These are phyloP conservation scores for Polymixis lichenea DNA, from an alignment of 2,888 invertebrate genomes.

Conservation along the genomic window DNA sequence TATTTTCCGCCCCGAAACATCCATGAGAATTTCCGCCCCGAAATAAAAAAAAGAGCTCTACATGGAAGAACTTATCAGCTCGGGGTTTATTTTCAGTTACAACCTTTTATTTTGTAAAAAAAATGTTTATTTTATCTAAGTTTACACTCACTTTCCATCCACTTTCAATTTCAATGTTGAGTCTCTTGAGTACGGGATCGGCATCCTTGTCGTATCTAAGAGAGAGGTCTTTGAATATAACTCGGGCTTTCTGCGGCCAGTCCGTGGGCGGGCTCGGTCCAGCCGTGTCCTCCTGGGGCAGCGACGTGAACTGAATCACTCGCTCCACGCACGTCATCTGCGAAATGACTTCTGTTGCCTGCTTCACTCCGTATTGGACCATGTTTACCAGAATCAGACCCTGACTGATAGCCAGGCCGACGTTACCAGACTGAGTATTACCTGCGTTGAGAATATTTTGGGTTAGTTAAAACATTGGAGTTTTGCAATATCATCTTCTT, in stretches of 20 bases:
- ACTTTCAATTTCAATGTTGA: constrained; percentile 68
- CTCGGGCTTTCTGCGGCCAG: constrained; percentile 92
- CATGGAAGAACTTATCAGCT: no score
- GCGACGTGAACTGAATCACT: constrained; percentile 93
- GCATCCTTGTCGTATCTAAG: constrained; percentile 91
- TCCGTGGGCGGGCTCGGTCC: constrained; percentile 90
- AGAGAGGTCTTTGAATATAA: constrained; percentile 91
- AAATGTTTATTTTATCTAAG: not conserved
- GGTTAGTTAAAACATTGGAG: not conserved
- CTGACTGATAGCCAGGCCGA: constrained; percentile 94
- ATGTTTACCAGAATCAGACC: constrained; percentile 94
- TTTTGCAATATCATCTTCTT: not conserved
- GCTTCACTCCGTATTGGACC: constrained; percentile 95
- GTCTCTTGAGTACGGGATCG: constrained; percentile 89
- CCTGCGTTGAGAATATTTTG: constrained; percentile 74
- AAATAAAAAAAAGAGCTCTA: no score
- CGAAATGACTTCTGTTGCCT: constrained; percentile 94
- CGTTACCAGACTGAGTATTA: constrained; percentile 91
- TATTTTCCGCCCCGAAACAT: no score
- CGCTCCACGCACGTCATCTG: constrained; percentile 96
- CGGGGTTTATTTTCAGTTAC: not conserved
- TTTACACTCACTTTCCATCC: constrained; percentile 71
- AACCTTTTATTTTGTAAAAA: not conserved
- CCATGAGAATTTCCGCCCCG: no score
- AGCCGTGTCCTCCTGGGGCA: constrained; percentile 93